Conservation (phyloP, 1,140 invertebrate genomes). For the Brachionus sp. region DNA sequence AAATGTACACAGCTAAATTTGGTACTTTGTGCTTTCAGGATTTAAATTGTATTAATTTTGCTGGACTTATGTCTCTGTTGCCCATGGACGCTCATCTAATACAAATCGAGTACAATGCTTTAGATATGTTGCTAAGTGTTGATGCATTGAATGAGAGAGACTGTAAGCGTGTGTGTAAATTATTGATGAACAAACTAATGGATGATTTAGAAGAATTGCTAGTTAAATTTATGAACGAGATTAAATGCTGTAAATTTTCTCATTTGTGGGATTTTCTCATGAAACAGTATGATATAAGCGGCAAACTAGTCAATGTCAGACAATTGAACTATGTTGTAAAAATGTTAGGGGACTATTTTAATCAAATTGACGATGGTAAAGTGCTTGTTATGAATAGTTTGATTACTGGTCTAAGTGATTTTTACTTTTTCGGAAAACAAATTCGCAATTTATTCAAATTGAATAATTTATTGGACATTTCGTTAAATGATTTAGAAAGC, state of each 20-base stretch:
- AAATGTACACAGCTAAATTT: constrained; percentile 7
- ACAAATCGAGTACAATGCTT: neutral
- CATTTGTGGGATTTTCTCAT: constrained; percentile 20
- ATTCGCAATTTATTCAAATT: constrained; percentile 28
- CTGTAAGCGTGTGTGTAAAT: neutral
- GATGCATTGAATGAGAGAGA: constrained; percentile 7
- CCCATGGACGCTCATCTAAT: neutral
- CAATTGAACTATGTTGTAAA: neutral
- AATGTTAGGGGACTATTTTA: constrained; percentile 28
- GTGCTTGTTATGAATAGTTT: neutral
- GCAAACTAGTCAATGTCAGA: neutral
- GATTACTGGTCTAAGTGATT: constrained; percentile 24
- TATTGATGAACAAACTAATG: constrained; percentile 28
- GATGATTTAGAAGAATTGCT: constrained; percentile 18
- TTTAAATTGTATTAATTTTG: neutral
- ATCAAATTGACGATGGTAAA: neutral
- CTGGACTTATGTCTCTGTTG: neutral
- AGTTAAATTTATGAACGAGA: neutral
- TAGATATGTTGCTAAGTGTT: neutral
- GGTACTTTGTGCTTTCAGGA: neutral
- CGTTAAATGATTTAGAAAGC: neutral
- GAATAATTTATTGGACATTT: constrained; percentile 23
- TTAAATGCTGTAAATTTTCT: neutral
- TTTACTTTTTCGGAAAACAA: constrained; percentile 30
- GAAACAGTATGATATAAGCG: neutral